Evolutionary conservation across 1,140 invertebrate species (phyloP), one percentile per base, ranked within the genome.

Genomic region (Aphidius gifuensis): DNA sequence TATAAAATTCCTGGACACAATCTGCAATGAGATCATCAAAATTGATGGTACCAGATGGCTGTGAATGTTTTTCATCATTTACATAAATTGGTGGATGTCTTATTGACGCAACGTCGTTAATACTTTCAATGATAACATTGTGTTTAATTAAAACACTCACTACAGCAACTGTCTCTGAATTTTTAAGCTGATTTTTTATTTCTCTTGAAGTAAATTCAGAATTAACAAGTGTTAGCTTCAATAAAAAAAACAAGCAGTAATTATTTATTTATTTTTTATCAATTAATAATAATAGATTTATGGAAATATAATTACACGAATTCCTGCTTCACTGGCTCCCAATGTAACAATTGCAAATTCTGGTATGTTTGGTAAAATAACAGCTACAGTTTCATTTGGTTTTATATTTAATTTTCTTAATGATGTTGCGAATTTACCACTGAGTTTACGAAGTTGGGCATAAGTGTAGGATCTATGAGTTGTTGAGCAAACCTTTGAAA

Each of bases 291-390:
- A 32, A 32, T 32, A 32, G 23, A 32, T 32, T 32, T 3, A 32
- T 32, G 23, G 4, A 32, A 32, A 32, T 32, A 32, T 3, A 32
- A 3, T 67, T 65, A 90, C 84, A 5, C 85, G 70, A 5, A 88
- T 80, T 0, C 91, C 91, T 48, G 88, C 85, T 65, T 86, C 82
- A 9, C 88, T 75, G 49, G 84, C 83, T 7, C 88, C 92, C 51
- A 91, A 67, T 8, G 83, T 62, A 2, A 85, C 81, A 4, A 90
- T 83, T 0, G 83, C 80, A 72, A 85, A 92, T 73, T 93, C 90
- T 0, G 90, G 89, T 21, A 85, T 71, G 75, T 93, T 94, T 4
- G 87, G 86, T 60, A 90, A 69, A 68, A 90, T 82, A 7, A 91
- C 65, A 32, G 85, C 86, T 2, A 92, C 67, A 0, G 85, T 83